phyloP scores from a whole-genome alignment of 2,113 vertebrate species.

The Ailuropoda melanoleuca region DNA sequence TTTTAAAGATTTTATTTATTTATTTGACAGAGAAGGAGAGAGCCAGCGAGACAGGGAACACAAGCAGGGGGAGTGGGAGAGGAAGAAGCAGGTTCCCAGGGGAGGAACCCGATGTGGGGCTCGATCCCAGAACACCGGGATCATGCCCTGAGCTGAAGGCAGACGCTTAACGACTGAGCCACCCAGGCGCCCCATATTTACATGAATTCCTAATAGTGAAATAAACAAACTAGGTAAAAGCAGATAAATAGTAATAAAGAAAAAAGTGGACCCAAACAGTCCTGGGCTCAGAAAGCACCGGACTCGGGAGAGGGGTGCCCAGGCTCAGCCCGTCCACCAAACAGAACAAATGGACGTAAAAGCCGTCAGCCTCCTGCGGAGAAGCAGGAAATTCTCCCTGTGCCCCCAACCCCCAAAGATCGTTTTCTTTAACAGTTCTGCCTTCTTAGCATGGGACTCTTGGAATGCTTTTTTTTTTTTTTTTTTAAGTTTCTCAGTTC shows the following conservation, averaged over 20 bases:
- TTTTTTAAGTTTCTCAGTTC: slow-evolving; percentile 55
- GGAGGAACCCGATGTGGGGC: too few relatives aligned
- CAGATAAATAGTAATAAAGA: neutral
- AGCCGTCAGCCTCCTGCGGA: slow-evolving; percentile 70
- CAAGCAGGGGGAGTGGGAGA: too few relatives aligned
- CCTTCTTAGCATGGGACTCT: slow-evolving; percentile 72
- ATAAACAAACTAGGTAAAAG: slow-evolving; percentile 43
- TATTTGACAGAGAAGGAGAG: too few relatives aligned
- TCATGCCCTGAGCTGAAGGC: too few relatives aligned
- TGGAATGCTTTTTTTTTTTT: slow-evolving; percentile 59
- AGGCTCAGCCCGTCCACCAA: slow-evolving; percentile 68
- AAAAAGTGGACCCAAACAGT: neutral
- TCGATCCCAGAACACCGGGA: too few relatives aligned
- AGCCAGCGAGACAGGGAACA: too few relatives aligned
- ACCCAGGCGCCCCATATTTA: neutral
- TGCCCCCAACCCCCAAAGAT: slow-evolving; percentile 18
- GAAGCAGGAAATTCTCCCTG: slow-evolving; percentile 79
- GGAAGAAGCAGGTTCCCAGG: too few relatives aligned
- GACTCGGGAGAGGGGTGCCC: slow-evolving; percentile 42
- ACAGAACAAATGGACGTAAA: slow-evolving; percentile 74
- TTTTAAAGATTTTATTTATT: too few relatives aligned
- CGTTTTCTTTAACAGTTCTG: slow-evolving; percentile 78
- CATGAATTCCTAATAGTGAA: neutral
- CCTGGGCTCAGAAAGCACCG: neutral
- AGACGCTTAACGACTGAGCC: too few relatives aligned